These are phyloP conservation scores for Sterna hirundo DNA, from an alignment of 2,113 vertebrate species.

Conservation along the genomic window DNA sequence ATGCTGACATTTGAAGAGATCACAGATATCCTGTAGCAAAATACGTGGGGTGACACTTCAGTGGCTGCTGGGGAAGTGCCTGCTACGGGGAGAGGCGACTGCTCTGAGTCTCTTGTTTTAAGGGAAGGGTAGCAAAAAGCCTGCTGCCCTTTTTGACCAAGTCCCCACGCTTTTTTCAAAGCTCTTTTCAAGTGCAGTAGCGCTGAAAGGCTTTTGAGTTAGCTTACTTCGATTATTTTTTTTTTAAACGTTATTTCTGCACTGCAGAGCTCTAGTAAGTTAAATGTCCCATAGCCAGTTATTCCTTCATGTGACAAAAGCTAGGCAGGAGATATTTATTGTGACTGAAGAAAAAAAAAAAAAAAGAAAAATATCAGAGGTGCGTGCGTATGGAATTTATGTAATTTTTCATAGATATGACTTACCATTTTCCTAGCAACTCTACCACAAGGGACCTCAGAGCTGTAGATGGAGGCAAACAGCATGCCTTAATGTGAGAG, in stretches of 20 bases:
- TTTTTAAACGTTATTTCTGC: not conserved
- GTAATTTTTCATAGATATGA: not conserved
- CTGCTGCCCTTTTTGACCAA: not conserved
- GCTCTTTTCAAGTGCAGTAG: not conserved
- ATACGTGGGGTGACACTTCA: rapidly evolving
- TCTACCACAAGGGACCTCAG: conserved; percentile 7
- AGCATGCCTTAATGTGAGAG: not conserved
- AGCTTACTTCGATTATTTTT: not conserved
- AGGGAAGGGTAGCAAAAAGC: not conserved
- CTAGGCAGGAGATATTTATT: not conserved
- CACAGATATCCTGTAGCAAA: not conserved
- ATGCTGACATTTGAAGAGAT: not conserved
- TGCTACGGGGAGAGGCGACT: too few species aligned
- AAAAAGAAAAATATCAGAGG: not conserved
- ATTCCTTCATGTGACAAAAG: not conserved
- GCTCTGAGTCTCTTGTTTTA: not conserved
- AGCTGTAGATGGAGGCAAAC: not conserved
- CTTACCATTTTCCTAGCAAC: not conserved
- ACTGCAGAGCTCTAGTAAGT: not conserved
- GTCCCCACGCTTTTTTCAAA: not conserved
- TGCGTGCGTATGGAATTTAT: not conserved
- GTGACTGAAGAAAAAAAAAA: not conserved
- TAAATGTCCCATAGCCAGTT: not conserved
- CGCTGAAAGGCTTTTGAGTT: not conserved
- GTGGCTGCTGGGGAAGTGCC: not conserved